Percentiles rank a stretch among this genome's conserved stretches.
These are phyloP conservation scores for Pygathrix nemaeus DNA, from an alignment of 2,113 vertebrate species.

Conservation along the genomic window DNA sequence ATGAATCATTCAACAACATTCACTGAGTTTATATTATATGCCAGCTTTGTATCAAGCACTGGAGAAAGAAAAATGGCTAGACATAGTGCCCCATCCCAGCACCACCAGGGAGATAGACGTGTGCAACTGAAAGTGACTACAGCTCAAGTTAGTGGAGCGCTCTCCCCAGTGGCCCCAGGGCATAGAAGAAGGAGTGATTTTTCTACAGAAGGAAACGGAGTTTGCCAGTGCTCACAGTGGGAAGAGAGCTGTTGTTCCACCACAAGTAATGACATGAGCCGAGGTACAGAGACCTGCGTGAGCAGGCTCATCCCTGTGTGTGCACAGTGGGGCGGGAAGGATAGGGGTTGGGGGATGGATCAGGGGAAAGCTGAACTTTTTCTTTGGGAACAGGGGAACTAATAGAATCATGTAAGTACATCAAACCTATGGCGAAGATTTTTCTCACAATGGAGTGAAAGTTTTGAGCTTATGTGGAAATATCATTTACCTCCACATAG, in stretches of 20 bases:
- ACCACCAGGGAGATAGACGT: background rate
- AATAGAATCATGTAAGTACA: background rate
- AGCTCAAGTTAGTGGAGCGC: background rate
- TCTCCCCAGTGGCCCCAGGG: background rate
- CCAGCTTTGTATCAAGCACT: background rate
- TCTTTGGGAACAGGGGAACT: background rate
- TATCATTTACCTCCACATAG: background rate
- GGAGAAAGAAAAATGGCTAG: background rate
- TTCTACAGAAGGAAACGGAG: background rate
- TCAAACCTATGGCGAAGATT: background rate
- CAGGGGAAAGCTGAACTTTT: background rate
- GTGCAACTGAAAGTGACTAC: background rate
- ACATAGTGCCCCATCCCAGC: background rate
- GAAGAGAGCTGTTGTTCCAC: background rate
- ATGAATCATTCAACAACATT: background rate
- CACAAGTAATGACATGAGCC: background rate
- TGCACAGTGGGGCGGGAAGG: background rate
- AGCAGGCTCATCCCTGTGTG: background rate
- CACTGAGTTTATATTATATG: background rate
- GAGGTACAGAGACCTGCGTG: background rate
- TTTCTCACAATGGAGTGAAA: background rate
- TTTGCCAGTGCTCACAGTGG: too few relatives aligned
- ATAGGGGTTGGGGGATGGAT: background rate
- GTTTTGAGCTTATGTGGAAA: background rate
- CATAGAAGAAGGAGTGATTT: background rate